These are phyloP conservation scores for Gymnodraco acuticeps DNA, from an alignment of 2,797 vertebrate genomes.

Conservation along the genomic window DNA sequence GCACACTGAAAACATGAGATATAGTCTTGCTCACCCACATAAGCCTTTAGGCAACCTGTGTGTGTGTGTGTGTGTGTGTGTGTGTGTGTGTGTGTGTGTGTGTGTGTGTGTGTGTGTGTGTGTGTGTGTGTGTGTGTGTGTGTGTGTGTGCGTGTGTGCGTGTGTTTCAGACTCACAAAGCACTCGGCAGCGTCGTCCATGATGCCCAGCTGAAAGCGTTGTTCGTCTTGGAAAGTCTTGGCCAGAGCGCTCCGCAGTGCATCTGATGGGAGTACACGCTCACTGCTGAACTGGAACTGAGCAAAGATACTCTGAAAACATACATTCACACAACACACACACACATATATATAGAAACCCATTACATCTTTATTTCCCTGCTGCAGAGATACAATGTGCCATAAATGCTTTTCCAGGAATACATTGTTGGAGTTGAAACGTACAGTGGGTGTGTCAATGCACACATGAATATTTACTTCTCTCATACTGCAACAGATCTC, in stretches of 20 bases:
- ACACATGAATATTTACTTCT: neutral
- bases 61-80: constrained; percentile 14
- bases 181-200: constrained; percentile 99
- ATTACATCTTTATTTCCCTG: constrained; percentile 35
- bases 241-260: constrained; percentile 94
- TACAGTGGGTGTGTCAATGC: neutral
- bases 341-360: constrained; percentile 32
- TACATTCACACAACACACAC: constrained; percentile 47
- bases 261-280: constrained; percentile 96
- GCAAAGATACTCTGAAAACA: constrained; percentile 93
- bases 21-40: constrained; percentile 1
- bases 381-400: constrained; percentile 20
- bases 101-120: too few relatives aligned
- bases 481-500: constrained; percentile 21
- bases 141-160: neutral
- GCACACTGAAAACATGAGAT: neutral
- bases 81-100: too few relatives aligned
- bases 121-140: constrained; percentile 26
- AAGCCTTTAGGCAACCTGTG: constrained; percentile 5
- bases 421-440: constrained; percentile 7
- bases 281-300: constrained; percentile 97
- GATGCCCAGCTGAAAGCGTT: constrained; percentile 97
- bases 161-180: constrained; percentile 88
- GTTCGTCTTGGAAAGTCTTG: constrained; percentile 98
- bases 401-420: constrained; percentile 17